Percentiles rank a stretch among this genome's conserved stretches.
Conservation (phyloP, 1,140 invertebrate species). For the Stegodyphus dumicola region DNA sequence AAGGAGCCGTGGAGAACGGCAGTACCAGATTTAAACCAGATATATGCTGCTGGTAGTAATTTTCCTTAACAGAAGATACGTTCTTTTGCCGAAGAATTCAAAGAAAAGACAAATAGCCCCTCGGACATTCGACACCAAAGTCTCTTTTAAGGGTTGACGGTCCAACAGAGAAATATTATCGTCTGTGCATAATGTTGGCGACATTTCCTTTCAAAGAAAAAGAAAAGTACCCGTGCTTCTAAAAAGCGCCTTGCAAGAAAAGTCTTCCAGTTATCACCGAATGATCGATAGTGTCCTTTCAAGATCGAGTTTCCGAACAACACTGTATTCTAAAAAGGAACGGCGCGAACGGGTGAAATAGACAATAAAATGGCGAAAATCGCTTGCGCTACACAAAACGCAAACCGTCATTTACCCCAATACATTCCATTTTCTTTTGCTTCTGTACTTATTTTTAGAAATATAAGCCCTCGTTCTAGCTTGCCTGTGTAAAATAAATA, state of each 20-base stretch:
- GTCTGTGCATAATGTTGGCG: neutral
- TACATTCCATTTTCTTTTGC: constrained; percentile 22
- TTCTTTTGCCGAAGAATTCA: neutral
- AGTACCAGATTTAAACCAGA: too few relatives aligned
- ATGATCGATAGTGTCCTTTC: constrained; percentile 32
- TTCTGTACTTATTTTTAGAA: constrained; percentile 32
- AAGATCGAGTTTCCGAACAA: constrained; percentile 36
- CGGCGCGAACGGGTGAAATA: constrained; percentile 27
- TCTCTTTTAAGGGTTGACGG: too few relatives aligned
- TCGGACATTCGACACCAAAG: too few relatives aligned
- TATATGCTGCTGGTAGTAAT: too few relatives aligned
- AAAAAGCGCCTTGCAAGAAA: constrained; percentile 14
- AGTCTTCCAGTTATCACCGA: constrained; percentile 24
- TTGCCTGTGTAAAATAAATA: neutral
- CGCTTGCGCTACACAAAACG: constrained; percentile 8
- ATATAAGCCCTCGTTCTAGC: constrained; percentile 15
- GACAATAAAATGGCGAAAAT: constrained; percentile 40
- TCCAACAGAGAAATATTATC: constrained; percentile 18
- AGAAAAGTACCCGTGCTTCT: constrained; percentile 14
- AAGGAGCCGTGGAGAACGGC: too few relatives aligned
- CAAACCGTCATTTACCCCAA: constrained; percentile 50
- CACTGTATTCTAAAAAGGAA: constrained; percentile 26
- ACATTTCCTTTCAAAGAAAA: neutral
- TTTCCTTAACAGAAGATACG: too few relatives aligned
- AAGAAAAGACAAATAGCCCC: too few relatives aligned